Conservation (phyloP, 2,888 invertebrate genomes). For the Ptychoptera albimana region DNA sequence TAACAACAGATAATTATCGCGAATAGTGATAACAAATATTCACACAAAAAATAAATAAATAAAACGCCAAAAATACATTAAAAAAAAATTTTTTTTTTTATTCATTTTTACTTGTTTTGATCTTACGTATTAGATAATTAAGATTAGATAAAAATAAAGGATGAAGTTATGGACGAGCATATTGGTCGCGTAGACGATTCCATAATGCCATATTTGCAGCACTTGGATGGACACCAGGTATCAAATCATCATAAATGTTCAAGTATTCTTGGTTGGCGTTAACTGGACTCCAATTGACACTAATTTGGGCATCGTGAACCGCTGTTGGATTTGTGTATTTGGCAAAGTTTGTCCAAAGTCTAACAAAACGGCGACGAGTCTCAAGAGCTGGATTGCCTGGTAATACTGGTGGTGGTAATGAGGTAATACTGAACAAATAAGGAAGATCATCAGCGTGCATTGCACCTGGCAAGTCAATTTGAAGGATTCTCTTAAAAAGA, state of each 20-base stretch:
- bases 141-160: no score
- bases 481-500: conserved; percentile 5
- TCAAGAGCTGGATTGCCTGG: conserved; percentile 27
- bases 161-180: no score
- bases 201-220: conserved; percentile 32
- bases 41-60: no score
- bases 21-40: no score
- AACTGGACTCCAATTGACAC: conserved; percentile 29
- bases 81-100: no score
- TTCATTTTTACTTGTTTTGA: no score
- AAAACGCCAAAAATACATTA: no score
- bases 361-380: conserved; percentile 28
- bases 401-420: conserved; percentile 16
- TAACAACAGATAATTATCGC: no score
- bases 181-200: conserved; percentile 17
- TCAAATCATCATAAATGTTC: conserved; percentile 31
- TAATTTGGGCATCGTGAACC: not conserved
- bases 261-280: conserved; percentile 30
- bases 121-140: no score
- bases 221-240: conserved; percentile 32
- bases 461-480: conserved; percentile 13
- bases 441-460: conserved; percentile 31
- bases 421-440: conserved; percentile 26
- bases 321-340: conserved; percentile 16
- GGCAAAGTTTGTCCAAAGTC: conserved; percentile 37